Evolutionary conservation across 92 coral and sea anemone genomes (phyloP), one percentile per base, ranked within the genome.

Genomic region (Siderastrea siderea): DNA sequence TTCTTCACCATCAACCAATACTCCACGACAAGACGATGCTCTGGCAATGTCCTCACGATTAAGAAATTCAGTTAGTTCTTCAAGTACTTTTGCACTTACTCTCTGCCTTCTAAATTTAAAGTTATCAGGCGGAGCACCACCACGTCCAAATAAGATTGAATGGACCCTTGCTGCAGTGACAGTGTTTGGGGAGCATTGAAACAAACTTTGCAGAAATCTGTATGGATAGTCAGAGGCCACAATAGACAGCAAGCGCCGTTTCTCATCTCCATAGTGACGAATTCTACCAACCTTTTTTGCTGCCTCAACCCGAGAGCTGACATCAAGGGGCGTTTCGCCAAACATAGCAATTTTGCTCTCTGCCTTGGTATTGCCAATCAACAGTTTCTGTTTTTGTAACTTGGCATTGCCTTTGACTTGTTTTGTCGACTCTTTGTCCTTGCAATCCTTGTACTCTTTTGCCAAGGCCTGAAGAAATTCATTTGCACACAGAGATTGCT

Each of bases 21-120:
- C 93, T 74, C 93, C 79, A 5, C 90, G 71, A 49, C 93, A 90
- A 4, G 90, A 90, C 11, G 90, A 90, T 17, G 86, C 77, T 46
- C 86, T 17, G 0, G 90, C 74, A 2, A 88, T 88, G 52, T 88
- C 85, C 50, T 84, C 90, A 0, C 13, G 83, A 11, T 83, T 43
- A 13, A 91, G 59, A 74, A 91, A 92, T 26, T 83, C 80, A 0
- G n/a, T 2, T 3, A 89, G 65, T 54, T 89, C 95, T 4, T 79
- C 48, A 5, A 91, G 10, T 2, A 88, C 81, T 43, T 91, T 90
- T 2, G 78, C 85, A 0, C 85, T 79, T 0, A 81, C 92, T 14
- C 69, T 47, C 72, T 85, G 93, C 16, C 88, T 87, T 51, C 44
- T 68, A 74, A 92, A 92, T 3, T 4, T 81, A 49, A 89, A 72